Conservation (phyloP, 1,140 invertebrate genomes). For the Drosophila elegans region DNA sequence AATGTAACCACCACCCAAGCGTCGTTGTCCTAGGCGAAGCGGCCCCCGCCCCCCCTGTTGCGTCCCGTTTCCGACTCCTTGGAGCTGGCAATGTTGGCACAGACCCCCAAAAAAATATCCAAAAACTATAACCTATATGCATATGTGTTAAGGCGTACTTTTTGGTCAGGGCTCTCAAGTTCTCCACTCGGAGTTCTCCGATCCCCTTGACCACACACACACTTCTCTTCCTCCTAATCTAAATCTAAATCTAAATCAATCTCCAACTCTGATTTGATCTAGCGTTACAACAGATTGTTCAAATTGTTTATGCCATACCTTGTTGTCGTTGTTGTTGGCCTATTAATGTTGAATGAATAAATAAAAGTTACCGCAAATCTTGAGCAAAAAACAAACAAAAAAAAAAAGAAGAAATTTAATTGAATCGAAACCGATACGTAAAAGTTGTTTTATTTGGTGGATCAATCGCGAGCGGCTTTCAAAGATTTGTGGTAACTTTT, state of each 20-base stretch:
- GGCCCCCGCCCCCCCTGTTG: conserved; percentile 8
- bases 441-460: conserved; percentile 81
- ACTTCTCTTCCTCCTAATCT: conserved; percentile 33
- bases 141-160: conserved; percentile 28
- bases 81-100: conserved; percentile 26
- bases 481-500: conserved; percentile 82
- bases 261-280: conserved; percentile 32
- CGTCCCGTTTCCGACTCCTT: conserved; percentile 36
- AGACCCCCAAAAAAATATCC: conserved; percentile 31
- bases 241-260: no score
- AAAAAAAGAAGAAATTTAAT: conserved; percentile 34
- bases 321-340: conserved; percentile 76
- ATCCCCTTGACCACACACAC: conserved; percentile 44
- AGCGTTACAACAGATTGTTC: conserved; percentile 68
- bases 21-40: conserved; percentile 51
- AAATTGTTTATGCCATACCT: conserved; percentile 62
- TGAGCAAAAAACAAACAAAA: conserved; percentile 55
- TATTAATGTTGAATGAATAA: conserved; percentile 75
- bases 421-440: conserved; percentile 38
- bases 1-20: conserved; percentile 76
- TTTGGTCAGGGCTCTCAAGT: conserved; percentile 34
- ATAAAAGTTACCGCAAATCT: conserved; percentile 85
- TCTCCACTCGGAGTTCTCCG: conserved; percentile 31
- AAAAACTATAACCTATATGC: conserved; percentile 14
- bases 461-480: conserved; percentile 11